phyloP scores from a whole-genome alignment of 2,888 invertebrate genomes.

The Acanthacorydalis orientalis region DNA sequence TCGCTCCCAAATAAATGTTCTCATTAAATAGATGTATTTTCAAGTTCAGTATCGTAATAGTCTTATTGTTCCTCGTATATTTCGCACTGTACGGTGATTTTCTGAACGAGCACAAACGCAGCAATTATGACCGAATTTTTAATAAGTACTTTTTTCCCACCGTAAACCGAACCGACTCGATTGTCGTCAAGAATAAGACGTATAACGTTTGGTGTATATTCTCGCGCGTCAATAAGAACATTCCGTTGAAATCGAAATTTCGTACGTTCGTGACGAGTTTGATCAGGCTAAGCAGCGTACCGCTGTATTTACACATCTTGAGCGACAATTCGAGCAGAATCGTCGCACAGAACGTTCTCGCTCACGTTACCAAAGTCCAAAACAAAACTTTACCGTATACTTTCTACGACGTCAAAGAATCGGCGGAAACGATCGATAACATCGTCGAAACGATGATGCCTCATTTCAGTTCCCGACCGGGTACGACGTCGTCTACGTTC shows the following conservation, averaged over 20 bases:
- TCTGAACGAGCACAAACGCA: too few relatives aligned
- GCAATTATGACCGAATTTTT: neutral
- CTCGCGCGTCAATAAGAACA: conserved; percentile 34
- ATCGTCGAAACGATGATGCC: conserved; percentile 50
- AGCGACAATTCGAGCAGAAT: conserved; percentile 38
- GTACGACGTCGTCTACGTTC: conserved; percentile 22
- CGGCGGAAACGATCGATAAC: conserved; percentile 38
- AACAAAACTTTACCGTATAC: conserved; percentile 28
- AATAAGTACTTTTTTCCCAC: neutral
- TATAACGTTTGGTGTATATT: conserved; percentile 37
- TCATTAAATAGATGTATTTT: too few relatives aligned
- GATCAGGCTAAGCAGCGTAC: conserved; percentile 28
- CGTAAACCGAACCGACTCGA: neutral
- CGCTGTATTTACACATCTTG: conserved; percentile 40
- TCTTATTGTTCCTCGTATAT: too few relatives aligned
- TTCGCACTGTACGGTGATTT: too few relatives aligned
- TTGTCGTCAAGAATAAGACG: conserved; percentile 15
- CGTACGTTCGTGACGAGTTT: conserved; percentile 31
- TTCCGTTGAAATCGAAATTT: conserved; percentile 33
- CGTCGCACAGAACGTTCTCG: conserved; percentile 32
- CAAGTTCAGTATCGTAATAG: too few relatives aligned
- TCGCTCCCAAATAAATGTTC: too few relatives aligned
- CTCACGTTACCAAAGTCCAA: conserved; percentile 23
- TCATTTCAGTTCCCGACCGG: conserved; percentile 51
- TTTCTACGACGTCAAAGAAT: conserved; percentile 43